These are phyloP conservation scores for Xiphophorus maculatus DNA, from an alignment of 2,113 vertebrate genomes.

Conservation along the genomic window DNA sequence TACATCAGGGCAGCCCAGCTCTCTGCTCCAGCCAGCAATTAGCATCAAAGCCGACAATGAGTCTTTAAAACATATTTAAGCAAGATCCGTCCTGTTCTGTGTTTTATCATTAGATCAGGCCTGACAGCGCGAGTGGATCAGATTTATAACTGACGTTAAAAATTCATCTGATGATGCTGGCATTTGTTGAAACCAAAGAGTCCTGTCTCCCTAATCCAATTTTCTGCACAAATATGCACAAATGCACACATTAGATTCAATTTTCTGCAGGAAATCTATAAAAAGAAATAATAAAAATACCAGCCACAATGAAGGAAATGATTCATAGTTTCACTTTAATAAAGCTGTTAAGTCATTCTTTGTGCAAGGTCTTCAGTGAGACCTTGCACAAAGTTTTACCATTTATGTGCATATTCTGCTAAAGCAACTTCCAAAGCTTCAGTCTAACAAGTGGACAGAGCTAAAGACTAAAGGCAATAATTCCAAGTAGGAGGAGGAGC, in stretches of 20 bases:
- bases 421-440: conserved; percentile 54
- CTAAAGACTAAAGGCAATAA: conserved; percentile 79
- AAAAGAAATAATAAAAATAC: conserved; percentile 2
- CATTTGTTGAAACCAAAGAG: neutral
- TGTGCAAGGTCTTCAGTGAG: conserved; percentile 46
- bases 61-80: conserved; percentile 58
- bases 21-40: conserved; percentile 63
- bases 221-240: neutral
- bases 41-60: conserved; percentile 74
- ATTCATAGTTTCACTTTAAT: conserved; percentile 48
- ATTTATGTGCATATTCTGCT: conserved; percentile 9
- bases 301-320: conserved; percentile 39
- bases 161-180: conserved; percentile 1
- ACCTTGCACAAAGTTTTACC: conserved; percentile 5
- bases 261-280: conserved; percentile 17
- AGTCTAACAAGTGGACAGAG: conserved; percentile 64
- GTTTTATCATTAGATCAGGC: conserved; percentile 56
- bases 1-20: conserved; percentile 77
- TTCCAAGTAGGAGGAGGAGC: conserved; percentile 62
- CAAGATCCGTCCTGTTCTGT: conserved; percentile 57
- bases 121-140: conserved; percentile 8
- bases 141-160: conserved; percentile 24
- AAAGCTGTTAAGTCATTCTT: conserved; percentile 46
- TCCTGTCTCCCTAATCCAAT: neutral
- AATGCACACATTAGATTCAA: neutral